Evolutionary conservation across 2,113 vertebrate species (phyloP).

Genomic region (Esox niger): DNA sequence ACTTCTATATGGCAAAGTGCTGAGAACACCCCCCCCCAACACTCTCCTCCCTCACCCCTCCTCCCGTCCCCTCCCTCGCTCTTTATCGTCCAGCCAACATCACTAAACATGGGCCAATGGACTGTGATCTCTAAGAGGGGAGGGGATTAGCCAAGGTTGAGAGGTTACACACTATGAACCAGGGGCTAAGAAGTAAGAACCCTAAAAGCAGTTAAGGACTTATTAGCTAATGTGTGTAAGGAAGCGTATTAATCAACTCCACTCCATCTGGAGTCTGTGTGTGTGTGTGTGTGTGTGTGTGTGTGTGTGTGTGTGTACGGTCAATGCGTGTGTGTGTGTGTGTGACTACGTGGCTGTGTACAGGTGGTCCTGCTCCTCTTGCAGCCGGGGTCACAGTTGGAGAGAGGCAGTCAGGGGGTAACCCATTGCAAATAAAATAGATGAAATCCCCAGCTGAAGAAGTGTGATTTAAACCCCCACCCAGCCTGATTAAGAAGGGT

Average conservation of each 20-base stretch:
- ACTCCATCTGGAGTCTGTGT: slow-evolving; percentile 51
- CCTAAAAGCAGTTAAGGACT: slow-evolving; percentile 76
- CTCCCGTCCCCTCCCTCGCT: slow-evolving; percentile 42
- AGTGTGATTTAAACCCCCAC: slow-evolving; percentile 63
- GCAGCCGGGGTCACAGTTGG: slow-evolving; percentile 49
- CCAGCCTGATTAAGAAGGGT: slow-evolving; percentile 49
- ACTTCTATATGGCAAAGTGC: slow-evolving; percentile 75
- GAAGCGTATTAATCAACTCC: slow-evolving; percentile 76
- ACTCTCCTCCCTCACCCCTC: slow-evolving; percentile 48
- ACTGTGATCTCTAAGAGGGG: slow-evolving; percentile 62
- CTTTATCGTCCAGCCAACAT: slow-evolving; percentile 43
- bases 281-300: not conserved
- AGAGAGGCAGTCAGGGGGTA: slow-evolving; percentile 35
- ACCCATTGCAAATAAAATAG: slow-evolving; percentile 43
- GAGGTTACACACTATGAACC: slow-evolving; percentile 74
- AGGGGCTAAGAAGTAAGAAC: slow-evolving; percentile 72
- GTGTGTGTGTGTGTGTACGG: not conserved
- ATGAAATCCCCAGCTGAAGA: slow-evolving; percentile 58
- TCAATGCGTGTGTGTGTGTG: not conserved
- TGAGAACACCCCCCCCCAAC: slow-evolving; percentile 46
- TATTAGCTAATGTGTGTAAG: slow-evolving; percentile 78
- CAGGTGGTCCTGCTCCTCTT: slow-evolving; percentile 65
- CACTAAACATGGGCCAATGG: slow-evolving; percentile 60
- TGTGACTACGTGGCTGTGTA: slow-evolving; percentile 32
- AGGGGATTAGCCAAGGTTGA: slow-evolving; percentile 74